These are phyloP conservation scores for Isaurus tuberculatus DNA, from an alignment of 92 coral and sea anemone species.

Conservation along the genomic window DNA sequence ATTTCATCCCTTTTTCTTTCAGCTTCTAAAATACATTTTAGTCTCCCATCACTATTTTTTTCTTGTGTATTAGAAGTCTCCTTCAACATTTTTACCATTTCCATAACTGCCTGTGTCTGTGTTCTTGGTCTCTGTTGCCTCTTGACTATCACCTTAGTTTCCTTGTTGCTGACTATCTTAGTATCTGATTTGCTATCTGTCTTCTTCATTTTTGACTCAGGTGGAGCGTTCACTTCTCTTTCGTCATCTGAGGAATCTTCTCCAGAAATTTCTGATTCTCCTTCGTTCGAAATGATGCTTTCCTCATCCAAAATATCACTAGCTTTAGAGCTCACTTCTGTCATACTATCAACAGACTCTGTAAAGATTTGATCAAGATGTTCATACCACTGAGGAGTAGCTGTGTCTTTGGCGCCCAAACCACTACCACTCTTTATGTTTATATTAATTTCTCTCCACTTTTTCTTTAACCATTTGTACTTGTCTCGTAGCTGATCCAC, in stretches of 20 bases:
- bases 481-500: conserved; percentile 25
- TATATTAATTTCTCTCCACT: conserved; percentile 16
- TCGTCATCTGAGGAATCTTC: conserved; percentile 3
- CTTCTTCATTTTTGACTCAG: conserved; percentile 17
- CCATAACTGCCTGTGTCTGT: conserved; percentile 30
- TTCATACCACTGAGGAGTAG: conserved; percentile 15
- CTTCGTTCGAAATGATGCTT: conserved; percentile 23
- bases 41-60: conserved; percentile 24
- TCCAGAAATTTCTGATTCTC: background rate
- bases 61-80: conserved; percentile 17
- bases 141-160: conserved; percentile 25
- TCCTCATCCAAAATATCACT: conserved; percentile 23
- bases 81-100: conserved; percentile 26
- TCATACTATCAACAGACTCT: conserved; percentile 3
- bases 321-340: background rate
- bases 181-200: conserved; percentile 18
- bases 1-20: conserved; percentile 56
- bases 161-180: conserved; percentile 9
- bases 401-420: conserved; percentile 26
- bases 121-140: background rate
- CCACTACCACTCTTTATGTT: conserved; percentile 23
- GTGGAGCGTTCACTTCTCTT: conserved; percentile 1
- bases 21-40: conserved; percentile 23
- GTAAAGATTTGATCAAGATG: conserved; percentile 25
- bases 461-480: conserved; percentile 42